Percentiles rank a stretch among this genome's conserved stretches.
Conservation (phyloP, 1,140 invertebrate species). For the Chlorops oryzae region DNA sequence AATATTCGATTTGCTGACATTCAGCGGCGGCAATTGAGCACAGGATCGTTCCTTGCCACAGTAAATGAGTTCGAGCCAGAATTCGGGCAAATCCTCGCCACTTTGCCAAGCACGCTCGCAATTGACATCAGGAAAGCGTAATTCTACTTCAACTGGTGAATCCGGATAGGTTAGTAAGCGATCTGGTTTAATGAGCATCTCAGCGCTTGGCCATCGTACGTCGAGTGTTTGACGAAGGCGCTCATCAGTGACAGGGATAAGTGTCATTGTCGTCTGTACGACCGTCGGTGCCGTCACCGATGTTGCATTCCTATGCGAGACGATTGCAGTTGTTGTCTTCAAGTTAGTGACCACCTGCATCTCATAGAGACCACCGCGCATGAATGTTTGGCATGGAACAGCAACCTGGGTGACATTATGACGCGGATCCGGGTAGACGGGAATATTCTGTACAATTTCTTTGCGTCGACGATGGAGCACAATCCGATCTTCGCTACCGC, state of each 20-base stretch:
- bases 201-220: slow-evolving; percentile 71
- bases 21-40: slow-evolving; percentile 15
- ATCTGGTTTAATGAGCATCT: slow-evolving; percentile 63
- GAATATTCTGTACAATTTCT: slow-evolving; percentile 42
- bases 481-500: not conserved
- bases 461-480: slow-evolving; percentile 38
- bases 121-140: slow-evolving; percentile 65
- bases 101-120: slow-evolving; percentile 51
- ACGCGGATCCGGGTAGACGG: slow-evolving; percentile 38
- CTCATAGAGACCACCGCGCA: slow-evolving; percentile 38
- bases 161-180: slow-evolving; percentile 72
- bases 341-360: slow-evolving; percentile 41
- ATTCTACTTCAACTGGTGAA: slow-evolving; percentile 60
- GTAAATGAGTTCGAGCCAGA: slow-evolving; percentile 68
- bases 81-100: slow-evolving; percentile 57
- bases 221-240: slow-evolving; percentile 50
- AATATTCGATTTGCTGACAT: slow-evolving; percentile 49
- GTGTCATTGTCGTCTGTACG: slow-evolving; percentile 34
- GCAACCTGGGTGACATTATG: slow-evolving; percentile 43
- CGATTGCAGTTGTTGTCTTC: slow-evolving; percentile 16
- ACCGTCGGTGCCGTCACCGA: slow-evolving; percentile 7
- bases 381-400: slow-evolving; percentile 40
- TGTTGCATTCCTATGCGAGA: not conserved
- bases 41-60: slow-evolving; percentile 60
- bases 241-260: slow-evolving; percentile 37